Percentiles rank a stretch among this genome's conserved stretches.
phyloP scores from a whole-genome alignment of 2,113 vertebrate genomes.

The Heterocephalus glaber region DNA sequence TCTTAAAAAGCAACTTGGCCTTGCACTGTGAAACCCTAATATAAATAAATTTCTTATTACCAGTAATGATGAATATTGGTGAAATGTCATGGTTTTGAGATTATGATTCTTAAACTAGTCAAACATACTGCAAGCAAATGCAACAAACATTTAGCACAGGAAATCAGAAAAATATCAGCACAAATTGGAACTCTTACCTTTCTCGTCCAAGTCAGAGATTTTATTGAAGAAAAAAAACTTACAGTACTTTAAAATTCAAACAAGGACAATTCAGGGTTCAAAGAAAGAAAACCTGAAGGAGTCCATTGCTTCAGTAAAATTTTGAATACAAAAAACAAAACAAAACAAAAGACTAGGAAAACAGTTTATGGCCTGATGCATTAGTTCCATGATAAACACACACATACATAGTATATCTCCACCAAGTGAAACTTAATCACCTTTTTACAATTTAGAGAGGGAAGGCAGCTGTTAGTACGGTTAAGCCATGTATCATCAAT shows the following conservation, averaged over 20 bases:
- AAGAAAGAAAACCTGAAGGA: conserved; percentile 56
- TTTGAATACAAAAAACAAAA: conserved; percentile 60
- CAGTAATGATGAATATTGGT: neutral
- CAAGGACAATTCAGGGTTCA: conserved; percentile 66
- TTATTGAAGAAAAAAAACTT: conserved; percentile 68
- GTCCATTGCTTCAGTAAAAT: conserved; percentile 58
- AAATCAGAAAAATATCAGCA: conserved; percentile 56
- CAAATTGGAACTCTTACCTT: conserved; percentile 69
- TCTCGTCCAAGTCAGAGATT: conserved; percentile 72
- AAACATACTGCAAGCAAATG: neutral
- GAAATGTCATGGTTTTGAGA: neutral
- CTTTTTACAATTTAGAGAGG: conserved; percentile 85
- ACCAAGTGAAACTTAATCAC: conserved; percentile 85
- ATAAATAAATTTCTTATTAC: conserved; percentile 58
- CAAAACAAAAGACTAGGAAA: conserved; percentile 66
- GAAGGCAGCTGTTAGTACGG: conserved; percentile 81
- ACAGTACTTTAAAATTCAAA: conserved; percentile 71
- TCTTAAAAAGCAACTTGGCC: conserved; percentile 77
- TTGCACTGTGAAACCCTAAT: conserved; percentile 73
- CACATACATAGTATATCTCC: conserved; percentile 77
- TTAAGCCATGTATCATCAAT: conserved; percentile 89
- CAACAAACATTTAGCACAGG: neutral
- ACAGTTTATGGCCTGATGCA: conserved; percentile 72
- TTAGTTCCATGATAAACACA: conserved; percentile 77
- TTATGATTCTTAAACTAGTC: conserved; percentile 3